Conservation (phyloP, 2,888 invertebrate species). For the Plebejus argus region DNA sequence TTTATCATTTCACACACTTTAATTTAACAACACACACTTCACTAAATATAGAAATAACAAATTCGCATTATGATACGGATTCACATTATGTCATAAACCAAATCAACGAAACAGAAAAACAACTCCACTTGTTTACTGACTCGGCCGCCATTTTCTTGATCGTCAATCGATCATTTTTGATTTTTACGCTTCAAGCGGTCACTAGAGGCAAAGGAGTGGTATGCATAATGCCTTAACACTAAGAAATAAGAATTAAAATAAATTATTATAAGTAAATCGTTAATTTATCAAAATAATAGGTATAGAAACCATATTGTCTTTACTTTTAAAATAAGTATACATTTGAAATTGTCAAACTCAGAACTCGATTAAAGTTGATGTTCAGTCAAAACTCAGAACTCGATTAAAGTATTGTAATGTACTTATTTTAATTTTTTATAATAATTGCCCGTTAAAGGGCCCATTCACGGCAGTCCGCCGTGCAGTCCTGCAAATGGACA, state of each 20-base stretch:
- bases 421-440: too few relatives aligned
- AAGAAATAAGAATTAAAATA: neutral
- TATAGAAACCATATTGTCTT: too few relatives aligned
- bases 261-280: neutral
- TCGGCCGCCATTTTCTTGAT: slow-evolving; percentile 69
- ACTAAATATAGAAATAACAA: slow-evolving; percentile 53
- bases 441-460: too few relatives aligned
- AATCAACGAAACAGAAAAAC: slow-evolving; percentile 52
- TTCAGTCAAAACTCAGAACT: too few relatives aligned
- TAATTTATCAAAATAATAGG: neutral
- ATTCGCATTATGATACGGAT: slow-evolving; percentile 50
- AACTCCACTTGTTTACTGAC: slow-evolving; percentile 61
- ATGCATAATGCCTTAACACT: neutral
- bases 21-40: slow-evolving; percentile 47
- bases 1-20: slow-evolving; percentile 72
- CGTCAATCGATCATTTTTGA: slow-evolving; percentile 35
- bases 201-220: neutral
- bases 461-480: too few relatives aligned
- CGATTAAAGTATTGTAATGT: too few relatives aligned
- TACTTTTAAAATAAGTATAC: too few relatives aligned
- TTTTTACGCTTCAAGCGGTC: slow-evolving; percentile 10
- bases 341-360: too few relatives aligned
- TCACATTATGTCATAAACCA: slow-evolving; percentile 58
- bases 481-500: too few relatives aligned
- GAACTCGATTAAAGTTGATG: too few relatives aligned